phyloP scores from a whole-genome alignment of 1,140 invertebrate genomes.

The Aphelenchoides fujianensis region DNA sequence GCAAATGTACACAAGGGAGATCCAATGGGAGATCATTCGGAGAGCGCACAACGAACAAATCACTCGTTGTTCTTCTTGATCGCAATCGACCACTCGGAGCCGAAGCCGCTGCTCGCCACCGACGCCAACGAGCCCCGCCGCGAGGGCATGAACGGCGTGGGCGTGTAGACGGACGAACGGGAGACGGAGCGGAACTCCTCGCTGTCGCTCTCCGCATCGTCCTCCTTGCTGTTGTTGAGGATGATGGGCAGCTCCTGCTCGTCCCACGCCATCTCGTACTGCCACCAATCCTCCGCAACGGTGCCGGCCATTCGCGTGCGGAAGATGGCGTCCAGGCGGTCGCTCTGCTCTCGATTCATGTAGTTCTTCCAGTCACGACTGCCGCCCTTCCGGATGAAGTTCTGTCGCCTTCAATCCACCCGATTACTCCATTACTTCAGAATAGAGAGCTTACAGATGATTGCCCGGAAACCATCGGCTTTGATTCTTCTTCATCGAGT shows the following conservation, averaged over 20 bases:
- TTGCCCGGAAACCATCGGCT: conserved; percentile 55
- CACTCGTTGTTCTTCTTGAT: too few relatives aligned
- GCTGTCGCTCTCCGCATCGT: conserved; percentile 9
- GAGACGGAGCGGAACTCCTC: not conserved
- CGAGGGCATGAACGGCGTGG: conserved; percentile 1
- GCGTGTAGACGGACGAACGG: not conserved
- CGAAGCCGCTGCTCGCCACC: not conserved
- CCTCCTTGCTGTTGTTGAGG: not conserved
- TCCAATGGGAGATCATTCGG: too few relatives aligned
- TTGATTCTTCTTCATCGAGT: conserved; percentile 60
- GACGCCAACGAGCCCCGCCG: conserved; percentile 3
- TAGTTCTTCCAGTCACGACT: conserved; percentile 65
- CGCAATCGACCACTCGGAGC: not conserved
- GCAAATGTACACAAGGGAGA: too few relatives aligned
- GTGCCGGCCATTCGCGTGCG: conserved; percentile 43
- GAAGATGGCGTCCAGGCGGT: conserved; percentile 56
- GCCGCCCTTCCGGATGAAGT: conserved; percentile 63
- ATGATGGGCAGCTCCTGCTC: conserved; percentile 12
- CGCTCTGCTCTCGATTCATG: conserved; percentile 63
- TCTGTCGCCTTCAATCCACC: conserved; percentile 12
- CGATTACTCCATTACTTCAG: not conserved
- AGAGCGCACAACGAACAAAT: too few relatives aligned
- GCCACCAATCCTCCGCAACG: conserved; percentile 51
- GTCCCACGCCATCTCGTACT: conserved; percentile 47
- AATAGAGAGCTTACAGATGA: conserved; percentile 53